Evolutionary conservation across 2,888 invertebrate genomes (phyloP).

Genomic region (Rosalia funebris): DNA sequence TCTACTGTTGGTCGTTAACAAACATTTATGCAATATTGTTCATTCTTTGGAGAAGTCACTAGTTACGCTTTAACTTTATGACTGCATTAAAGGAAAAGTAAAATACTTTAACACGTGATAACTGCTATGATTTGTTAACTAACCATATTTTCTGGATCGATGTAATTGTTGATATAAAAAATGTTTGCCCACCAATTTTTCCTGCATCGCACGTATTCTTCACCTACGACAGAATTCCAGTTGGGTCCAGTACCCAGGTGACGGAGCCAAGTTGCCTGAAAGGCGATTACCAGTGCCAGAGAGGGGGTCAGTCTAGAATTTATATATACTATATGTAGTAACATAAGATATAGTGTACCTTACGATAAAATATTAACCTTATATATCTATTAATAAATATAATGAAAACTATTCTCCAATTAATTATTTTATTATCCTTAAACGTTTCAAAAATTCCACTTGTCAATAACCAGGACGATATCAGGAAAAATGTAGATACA

Average conservation of each 20-base stretch:
- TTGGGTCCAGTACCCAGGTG: conserved; percentile 50
- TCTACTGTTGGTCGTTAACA: too few species aligned
- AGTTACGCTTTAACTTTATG: too few species aligned
- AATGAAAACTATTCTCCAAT: conserved; percentile 35
- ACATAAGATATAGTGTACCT: too few species aligned
- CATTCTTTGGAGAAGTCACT: too few species aligned
- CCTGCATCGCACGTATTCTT: conserved; percentile 49
- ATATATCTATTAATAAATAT: conserved; percentile 49
- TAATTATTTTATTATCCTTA: conserved; percentile 38
- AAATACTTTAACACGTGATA: too few species aligned
- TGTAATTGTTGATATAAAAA: conserved; percentile 51
- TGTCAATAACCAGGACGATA: conserved; percentile 56
- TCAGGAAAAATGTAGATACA: conserved; percentile 59
- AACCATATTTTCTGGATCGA: conserved; percentile 49
- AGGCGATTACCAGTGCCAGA: conserved; percentile 42
- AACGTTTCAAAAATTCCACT: conserved; percentile 43
- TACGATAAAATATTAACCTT: conserved; percentile 38
- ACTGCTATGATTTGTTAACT: too few species aligned
- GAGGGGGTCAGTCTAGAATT: conserved; percentile 49
- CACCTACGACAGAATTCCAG: conserved; percentile 48
- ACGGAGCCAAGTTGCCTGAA: conserved; percentile 50
- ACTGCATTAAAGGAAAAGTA: too few species aligned
- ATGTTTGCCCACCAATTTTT: conserved; percentile 54
- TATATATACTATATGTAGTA: too few species aligned
- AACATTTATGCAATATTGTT: too few species aligned